Evolutionary conservation across 1,140 invertebrate genomes (phyloP), one percentile per base, ranked within the genome.

Genomic region (Lepidurus couesii): DNA sequence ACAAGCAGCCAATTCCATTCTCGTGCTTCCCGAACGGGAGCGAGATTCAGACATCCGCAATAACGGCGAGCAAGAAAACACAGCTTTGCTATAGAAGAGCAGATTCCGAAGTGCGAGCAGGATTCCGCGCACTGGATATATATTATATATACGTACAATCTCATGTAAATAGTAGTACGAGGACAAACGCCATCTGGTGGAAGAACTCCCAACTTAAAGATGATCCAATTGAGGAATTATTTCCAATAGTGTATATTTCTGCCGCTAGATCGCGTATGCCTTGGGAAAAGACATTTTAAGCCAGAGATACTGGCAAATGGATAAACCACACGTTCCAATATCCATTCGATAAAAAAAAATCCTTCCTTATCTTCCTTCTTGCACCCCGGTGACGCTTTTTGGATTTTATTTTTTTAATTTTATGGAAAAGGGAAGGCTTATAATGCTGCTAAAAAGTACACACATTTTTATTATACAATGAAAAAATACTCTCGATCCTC

Each of bases 1-100:
- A 16, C 53, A 65, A 65, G 53, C 53, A 65, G 53, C 53, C 53
- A 65, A 65, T 65, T 65, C 53, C 53, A 65, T 65, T 21, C 53
- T 65, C 13, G 53, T 65, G 16, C 53, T 65, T 65, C 53, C 53
- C 53, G 53, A 65, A 65, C 16, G 53, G 53, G 53, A 65, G 21
- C 53, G 53, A 9, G n/a, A 65, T n/a, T 65, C 53, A n/a, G 53
- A 65, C 21, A 65, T 5, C 21, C 53, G 53, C 53, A 65, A 21
- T 65, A 65, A 65, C 13, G 21, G 53, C 53, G 53, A 65, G 53
- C 53, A 65, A 65, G 53, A 65, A 21, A 65, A 65, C 13, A n/a
- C n/a, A 7, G 53, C 53, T 13, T 65, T 65, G 53, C 13, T 65
- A 65, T 65, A 65, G 53, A 7, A 65, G 53, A 65, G 13, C 8